phyloP scores from a whole-genome alignment of 2,797 vertebrate species.

The Vipera ursinii region DNA sequence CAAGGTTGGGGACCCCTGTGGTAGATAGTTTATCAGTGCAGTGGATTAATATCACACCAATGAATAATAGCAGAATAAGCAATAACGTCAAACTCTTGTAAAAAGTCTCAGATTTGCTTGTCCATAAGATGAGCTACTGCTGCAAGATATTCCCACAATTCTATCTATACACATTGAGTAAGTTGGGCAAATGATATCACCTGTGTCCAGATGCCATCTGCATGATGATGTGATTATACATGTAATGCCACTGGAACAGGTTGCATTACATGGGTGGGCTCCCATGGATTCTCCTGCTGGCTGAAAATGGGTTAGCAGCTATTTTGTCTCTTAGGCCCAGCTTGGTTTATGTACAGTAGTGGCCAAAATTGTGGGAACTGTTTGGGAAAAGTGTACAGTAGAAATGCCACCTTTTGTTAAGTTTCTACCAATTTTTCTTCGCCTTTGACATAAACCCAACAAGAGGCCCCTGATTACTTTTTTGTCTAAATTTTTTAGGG shows the following conservation, averaged over 20 bases:
- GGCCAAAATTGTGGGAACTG: too few species aligned
- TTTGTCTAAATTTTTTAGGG: too few species aligned
- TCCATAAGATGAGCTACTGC: not conserved
- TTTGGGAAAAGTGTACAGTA: too few species aligned
- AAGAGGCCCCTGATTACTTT: too few species aligned
- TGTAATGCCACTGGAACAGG: not conserved
- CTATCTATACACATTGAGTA: not conserved
- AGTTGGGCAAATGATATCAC: not conserved
- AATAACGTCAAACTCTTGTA: slow-evolving; percentile 53
- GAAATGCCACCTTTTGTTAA: too few species aligned
- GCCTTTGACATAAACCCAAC: too few species aligned
- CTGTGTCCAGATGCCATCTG: not conserved
- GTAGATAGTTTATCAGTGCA: slow-evolving; percentile 56
- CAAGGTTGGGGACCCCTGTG: not conserved
- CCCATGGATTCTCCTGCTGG: not conserved
- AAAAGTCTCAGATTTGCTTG: slow-evolving; percentile 26
- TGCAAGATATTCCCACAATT: not conserved
- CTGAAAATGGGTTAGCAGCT: not conserved
- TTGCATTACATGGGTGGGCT: not conserved
- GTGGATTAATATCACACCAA: slow-evolving; percentile 53
- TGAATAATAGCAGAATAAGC: slow-evolving; percentile 56
- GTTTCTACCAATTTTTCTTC: too few species aligned
- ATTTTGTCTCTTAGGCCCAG: not conserved
- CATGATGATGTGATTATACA: not conserved
- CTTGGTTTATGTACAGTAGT: not conserved